Evolutionary conservation across 2,113 vertebrate genomes (phyloP).

Genomic region (Dipodomys ordii): DNA sequence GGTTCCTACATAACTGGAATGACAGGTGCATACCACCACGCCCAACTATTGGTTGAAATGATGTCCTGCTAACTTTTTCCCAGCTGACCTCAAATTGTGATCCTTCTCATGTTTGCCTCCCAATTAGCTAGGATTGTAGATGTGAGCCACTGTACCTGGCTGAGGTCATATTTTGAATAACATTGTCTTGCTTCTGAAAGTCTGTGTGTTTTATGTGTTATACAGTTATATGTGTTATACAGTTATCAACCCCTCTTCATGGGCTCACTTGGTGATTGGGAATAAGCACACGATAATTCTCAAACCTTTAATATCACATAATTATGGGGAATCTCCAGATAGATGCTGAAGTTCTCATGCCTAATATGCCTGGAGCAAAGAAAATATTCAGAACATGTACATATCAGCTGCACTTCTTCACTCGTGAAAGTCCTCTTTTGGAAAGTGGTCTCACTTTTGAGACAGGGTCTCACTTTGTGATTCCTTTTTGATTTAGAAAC

Average conservation of each 20-base stretch:
- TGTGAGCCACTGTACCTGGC: background rate
- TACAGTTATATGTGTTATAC: background rate
- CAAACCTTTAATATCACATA: background rate
- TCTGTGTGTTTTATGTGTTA: conserved; percentile 5
- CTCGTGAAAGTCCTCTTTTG: conserved; percentile 44
- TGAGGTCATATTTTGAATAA: conserved; percentile 43
- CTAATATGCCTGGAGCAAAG: conserved; percentile 9
- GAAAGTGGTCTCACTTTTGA: background rate
- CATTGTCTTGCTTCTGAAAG: conserved; percentile 37
- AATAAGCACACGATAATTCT: conserved; percentile 42
- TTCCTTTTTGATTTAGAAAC: conserved; percentile 22
- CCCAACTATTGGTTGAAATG: too few relatives aligned
- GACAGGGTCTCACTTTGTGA: background rate
- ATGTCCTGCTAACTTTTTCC: too few relatives aligned
- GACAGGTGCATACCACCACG: too few relatives aligned
- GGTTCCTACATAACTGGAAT: too few relatives aligned
- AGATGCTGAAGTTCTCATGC: background rate
- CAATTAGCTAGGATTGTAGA: too few relatives aligned
- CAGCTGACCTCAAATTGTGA: too few relatives aligned
- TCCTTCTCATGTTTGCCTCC: too few relatives aligned
- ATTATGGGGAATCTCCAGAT: conserved; percentile 8
- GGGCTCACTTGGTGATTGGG: conserved; percentile 8
- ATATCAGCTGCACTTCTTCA: conserved; percentile 9
- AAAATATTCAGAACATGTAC: conserved; percentile 6
- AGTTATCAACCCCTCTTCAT: conserved; percentile 28